Base-by-base conservation (phyloP, 2,797 vertebrate genomes). In the Mionectes olivaceus region DNA sequence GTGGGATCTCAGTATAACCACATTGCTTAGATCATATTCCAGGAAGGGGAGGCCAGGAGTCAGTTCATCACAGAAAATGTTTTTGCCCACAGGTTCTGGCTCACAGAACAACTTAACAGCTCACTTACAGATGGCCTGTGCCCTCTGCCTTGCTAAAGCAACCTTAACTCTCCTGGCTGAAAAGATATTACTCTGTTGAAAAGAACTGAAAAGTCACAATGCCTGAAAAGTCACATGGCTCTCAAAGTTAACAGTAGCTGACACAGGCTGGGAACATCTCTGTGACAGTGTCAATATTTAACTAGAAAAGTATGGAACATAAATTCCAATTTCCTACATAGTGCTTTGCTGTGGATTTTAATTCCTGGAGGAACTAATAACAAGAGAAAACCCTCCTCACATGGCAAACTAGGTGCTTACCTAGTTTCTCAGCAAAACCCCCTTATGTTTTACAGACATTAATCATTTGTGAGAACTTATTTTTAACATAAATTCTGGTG, bases 401-500 rank as follows among this genome's bases (percentile, higher is more conserved):
- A 67, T 4, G 24, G 70, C 1, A 14, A 82, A 57, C 37, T 60
- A 49, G 43, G 55, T 69, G 55, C 47, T 83, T 76, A 64, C 30
- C 43, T 82, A 55, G 41, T 61, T 87, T 70, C 75, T 79, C 27
- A 87, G 52, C 37, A 67, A 78, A 65, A 6, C 67, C 47, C 14
- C n/a, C 49, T 9, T 43, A 46, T 63, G 53, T 37, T 90, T 89
- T 64, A 30, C 87, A 82, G 77, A 73, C 14, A 13, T 39, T 60
- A 69, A 75, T 71, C 7, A 56, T 59, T 68, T 64, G 6, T 41
- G 52, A 78, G 52, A 55, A 56, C 39, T 84, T 81, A 78, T 89
- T 94, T 93, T 94, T 90, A 83, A 56, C 39, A 71, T 30, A 50
- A 86, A 81, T 46, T 82, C 57, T 75, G 56, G 69, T 83, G 60